Evolutionary conservation across 2,113 vertebrate species (phyloP).

Genomic region (Phylloscopus trochilus): DNA sequence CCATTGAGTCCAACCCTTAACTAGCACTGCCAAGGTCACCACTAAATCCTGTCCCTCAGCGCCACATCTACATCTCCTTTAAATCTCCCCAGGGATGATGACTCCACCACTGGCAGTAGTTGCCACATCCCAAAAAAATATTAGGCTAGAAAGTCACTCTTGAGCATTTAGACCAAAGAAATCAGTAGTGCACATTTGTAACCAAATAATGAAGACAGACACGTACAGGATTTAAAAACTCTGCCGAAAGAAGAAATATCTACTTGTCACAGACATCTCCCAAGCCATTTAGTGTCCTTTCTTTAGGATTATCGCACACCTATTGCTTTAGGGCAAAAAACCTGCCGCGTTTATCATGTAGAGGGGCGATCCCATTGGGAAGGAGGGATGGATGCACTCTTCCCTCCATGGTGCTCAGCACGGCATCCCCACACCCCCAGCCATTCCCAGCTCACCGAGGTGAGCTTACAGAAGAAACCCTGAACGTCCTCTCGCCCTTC

Average conservation of each 20-base stretch:
- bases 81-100: not conserved
- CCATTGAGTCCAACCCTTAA: not conserved
- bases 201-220: not conserved
- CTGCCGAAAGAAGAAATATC: not conserved
- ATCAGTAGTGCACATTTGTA: not conserved
- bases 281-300: not conserved
- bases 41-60: not conserved
- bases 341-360: not conserved
- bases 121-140: not conserved
- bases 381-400: not conserved
- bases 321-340: not conserved
- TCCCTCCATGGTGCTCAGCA: accelerated
- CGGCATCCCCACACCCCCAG: accelerated
- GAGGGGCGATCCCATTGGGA: accelerated
- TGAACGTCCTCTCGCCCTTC: not conserved
- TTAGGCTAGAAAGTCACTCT: not conserved
- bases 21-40: not conserved
- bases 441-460: accelerated
- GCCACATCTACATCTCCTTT: not conserved
- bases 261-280: not conserved
- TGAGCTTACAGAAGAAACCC: not conserved
- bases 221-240: not conserved
- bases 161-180: not conserved
- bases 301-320: not conserved
- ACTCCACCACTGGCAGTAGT: not conserved